phyloP scores from a whole-genome alignment of 2,113 vertebrate species.

The Malurus alboscapulatus region DNA sequence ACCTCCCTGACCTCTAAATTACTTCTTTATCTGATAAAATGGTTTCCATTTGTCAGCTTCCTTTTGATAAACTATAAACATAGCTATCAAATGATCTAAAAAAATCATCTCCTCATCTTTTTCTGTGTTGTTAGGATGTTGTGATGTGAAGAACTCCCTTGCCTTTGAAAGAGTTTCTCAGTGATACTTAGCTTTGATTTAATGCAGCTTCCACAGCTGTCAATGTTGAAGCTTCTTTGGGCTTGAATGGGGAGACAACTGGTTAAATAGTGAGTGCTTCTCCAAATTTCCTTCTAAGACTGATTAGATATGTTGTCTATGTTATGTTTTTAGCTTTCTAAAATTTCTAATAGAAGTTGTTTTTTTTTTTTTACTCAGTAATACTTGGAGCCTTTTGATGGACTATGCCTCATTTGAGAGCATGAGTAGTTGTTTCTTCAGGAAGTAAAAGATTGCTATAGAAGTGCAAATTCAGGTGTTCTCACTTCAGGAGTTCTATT shows the following conservation, averaged over 20 bases:
- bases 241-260: not conserved
- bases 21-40: not conserved
- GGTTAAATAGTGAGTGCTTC: not conserved
- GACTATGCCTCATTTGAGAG: not conserved
- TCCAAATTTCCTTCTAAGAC: not conserved
- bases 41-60: not conserved
- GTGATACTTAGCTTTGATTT: not conserved
- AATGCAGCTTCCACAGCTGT: not conserved
- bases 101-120: not conserved
- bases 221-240: not conserved
- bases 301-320: not conserved
- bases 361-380: not conserved
- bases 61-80: not conserved
- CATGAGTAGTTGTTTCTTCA: accelerated
- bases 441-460: not conserved
- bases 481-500: not conserved
- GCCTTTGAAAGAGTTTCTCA: not conserved
- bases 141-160: not conserved
- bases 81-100: not conserved
- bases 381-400: not conserved
- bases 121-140: not conserved
- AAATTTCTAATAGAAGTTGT: not conserved
- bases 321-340: not conserved
- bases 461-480: not conserved
- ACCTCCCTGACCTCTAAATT: not conserved